Evolutionary conservation across 2,113 vertebrate species (phyloP), one percentile per base, ranked within the genome.

Genomic region (Amia ocellicauda): DNA sequence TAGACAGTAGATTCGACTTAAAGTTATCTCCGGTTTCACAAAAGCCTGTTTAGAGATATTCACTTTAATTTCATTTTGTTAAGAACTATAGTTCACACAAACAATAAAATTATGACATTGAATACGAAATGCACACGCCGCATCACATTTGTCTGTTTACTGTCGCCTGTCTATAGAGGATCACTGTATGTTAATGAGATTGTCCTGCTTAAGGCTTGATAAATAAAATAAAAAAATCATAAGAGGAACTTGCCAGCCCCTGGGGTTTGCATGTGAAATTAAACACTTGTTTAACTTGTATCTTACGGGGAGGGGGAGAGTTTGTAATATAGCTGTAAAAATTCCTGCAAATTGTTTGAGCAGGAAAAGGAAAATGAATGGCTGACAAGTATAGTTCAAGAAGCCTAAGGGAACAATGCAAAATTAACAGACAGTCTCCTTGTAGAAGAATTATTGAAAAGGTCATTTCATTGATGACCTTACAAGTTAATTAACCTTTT

Each of bases 191-290:
- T 43, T 64, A 72, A 63, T 58, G 58, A 66, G 53, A 43, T 66
- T 31, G 69, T 78, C 74, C 72, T 74, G 68, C n/a, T n/a, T n/a
- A 66, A 70, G 20, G 62, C 63, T 57, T 23, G 42, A 60, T 71
- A 71, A 79, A 72, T 67, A 36, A 36, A 36, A 36, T 5, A 36
- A 36, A 36, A 28, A 45, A 69, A 63, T 69, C 52, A 53, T 20
- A 43, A 58, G 61, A 70, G 29, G 50, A 50, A 62, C 47, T 16
- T n/a, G n/a, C n/a, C 43, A 11, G 47, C 59, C 60, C 23, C 22
- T 5, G 42, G 64, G 36, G 64, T 51, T 54, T 64, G 67, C 62
- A 72, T 60, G 58, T 5, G 64, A 72, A 70, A 59, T 60, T 29
- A 65, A 65, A 45, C 68, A 65, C 57, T 73, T 69, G 70, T 73